Evolutionary conservation across 2,888 invertebrate species (phyloP), one percentile per base, ranked within the genome.

Genomic region (Apomyelois bistriatella): DNA sequence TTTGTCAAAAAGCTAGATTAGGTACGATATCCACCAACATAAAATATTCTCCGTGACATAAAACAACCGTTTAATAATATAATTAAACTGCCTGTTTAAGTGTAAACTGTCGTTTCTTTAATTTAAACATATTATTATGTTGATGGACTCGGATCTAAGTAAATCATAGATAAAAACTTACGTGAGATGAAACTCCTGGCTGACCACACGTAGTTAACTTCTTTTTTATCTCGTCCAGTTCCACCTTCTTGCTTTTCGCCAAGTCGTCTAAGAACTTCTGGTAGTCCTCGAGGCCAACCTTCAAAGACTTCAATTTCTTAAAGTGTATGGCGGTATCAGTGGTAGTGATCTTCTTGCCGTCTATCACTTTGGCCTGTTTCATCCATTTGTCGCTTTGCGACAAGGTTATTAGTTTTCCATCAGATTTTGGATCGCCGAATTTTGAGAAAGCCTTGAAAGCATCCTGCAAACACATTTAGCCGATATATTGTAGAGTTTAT

Each of bases 341-440:
- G 12, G 97, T 97, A 0, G 96, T 95, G 59, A 97, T 94, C 73
- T 95, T 95, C 85, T 96, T 96, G 1, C 94, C 93, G 62, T 93
- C 97, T 63, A 96, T 95, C 7, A 94, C 90, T 62, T 89, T 95
- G 0, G 97, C 97, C 76, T 97, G 97, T 72, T 97, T 97, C 94
- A 97, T 95, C 97, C 97, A 97, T 84, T 97, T 97, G 82, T 97
- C 97, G 72, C 96, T 95, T 80, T 97, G 96, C 8, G 95, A 95
- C n/a, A 97, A 90, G 0, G 96, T 96, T 59, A 97, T 95, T 41
- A 92, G 91, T 79, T 95, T 96, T 0, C 97, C 97, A 72, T 96
- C 96, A 12, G 96, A 94, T 78, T 96, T 96, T 2, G 92, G 91
- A 75, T 97, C 97, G 0, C 97, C 97, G 75, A 97, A 97, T 85